Evolutionary conservation across 2,797 vertebrate genomes (phyloP).

Genomic region (Crocidura indochinensis): DNA sequence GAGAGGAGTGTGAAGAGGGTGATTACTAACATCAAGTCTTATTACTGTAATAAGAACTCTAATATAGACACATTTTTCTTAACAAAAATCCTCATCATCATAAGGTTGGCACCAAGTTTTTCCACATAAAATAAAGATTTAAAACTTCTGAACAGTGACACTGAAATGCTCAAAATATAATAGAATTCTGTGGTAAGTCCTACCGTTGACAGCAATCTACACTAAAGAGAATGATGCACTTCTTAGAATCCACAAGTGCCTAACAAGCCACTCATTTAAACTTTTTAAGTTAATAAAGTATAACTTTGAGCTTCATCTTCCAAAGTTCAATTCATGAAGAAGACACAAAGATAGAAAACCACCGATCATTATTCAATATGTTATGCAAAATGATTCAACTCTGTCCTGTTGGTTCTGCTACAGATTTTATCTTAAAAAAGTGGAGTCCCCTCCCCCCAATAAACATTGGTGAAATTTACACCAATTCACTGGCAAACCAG

Average conservation of each 20-base stretch:
- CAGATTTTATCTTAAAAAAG: not conserved
- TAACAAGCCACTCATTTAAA: too few relatives aligned
- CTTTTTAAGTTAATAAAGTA: too few relatives aligned
- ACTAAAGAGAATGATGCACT: not conserved
- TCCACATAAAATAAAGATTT: not conserved
- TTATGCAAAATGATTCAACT: conserved; percentile 24
- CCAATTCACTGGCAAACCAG: not conserved
- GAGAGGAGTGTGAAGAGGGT: not conserved
- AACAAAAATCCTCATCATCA: not conserved
- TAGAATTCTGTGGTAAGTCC: not conserved
- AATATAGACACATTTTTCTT: not conserved
- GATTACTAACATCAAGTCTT: not conserved
- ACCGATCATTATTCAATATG: too few relatives aligned
- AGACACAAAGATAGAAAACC: too few relatives aligned
- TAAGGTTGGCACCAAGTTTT: not conserved
- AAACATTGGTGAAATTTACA: not conserved
- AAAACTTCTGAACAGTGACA: not conserved
- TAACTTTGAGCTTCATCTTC: too few relatives aligned
- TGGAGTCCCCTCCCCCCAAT: not conserved
- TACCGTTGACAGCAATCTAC: not conserved
- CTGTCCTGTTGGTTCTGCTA: not conserved
- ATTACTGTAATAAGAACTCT: not conserved
- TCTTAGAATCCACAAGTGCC: too few relatives aligned
- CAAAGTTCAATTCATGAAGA: too few relatives aligned
- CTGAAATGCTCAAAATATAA: not conserved